These are phyloP conservation scores for Mormyrus iriodes DNA, from an alignment of 2,113 vertebrate genomes.

Conservation along the genomic window DNA sequence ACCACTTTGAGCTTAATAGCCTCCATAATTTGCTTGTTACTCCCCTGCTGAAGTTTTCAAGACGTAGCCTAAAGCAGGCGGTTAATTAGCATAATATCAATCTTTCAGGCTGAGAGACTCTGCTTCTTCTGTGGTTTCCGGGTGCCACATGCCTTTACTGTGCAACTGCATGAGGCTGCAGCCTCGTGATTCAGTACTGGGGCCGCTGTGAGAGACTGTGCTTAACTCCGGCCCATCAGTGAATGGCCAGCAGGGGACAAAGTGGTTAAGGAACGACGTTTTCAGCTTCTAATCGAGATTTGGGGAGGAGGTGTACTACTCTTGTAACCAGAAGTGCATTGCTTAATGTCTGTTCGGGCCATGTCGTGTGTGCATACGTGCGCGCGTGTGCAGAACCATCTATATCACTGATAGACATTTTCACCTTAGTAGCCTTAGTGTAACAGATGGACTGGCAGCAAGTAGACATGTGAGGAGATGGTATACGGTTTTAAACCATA, in stretches of 20 bases:
- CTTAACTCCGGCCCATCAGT: not conserved
- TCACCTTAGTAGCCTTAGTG: not conserved
- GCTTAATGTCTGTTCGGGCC: not conserved
- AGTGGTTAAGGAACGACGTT: not conserved
- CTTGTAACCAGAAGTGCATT: not conserved
- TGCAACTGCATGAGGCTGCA: too few relatives aligned
- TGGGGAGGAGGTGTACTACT: not conserved
- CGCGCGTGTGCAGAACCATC: not conserved
- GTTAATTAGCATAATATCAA: constrained; percentile 64
- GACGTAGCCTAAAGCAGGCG: constrained; percentile 54
- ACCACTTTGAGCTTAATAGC: constrained; percentile 15
- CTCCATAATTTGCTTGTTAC: constrained; percentile 37
- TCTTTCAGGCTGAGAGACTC: constrained; percentile 49
- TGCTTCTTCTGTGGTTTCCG: not conserved
- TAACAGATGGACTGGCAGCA: not conserved
- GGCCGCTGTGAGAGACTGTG: not conserved
- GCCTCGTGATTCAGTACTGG: not conserved
- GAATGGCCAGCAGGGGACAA: not conserved
- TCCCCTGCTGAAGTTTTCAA: constrained; percentile 47
- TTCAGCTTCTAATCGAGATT: not conserved
- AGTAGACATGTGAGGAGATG: not conserved
- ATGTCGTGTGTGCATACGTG: not conserved
- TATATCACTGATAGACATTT: not conserved
- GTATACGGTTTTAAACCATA: not conserved
- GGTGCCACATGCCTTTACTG: not conserved